Conservation (phyloP, 2,888 invertebrate species). For the Noctua janthe region DNA sequence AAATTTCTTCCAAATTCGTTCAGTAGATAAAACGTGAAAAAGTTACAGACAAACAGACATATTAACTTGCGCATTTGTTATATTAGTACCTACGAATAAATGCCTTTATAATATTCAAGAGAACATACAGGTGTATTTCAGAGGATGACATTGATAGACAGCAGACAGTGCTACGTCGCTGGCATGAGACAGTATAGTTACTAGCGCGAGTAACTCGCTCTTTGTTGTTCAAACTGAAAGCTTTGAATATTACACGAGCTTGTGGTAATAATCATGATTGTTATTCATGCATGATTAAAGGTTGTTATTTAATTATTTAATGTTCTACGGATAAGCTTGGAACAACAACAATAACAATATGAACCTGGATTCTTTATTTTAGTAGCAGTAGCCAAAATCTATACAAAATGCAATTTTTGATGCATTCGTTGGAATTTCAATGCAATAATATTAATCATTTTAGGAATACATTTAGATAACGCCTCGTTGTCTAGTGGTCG, state of each 20-base stretch:
- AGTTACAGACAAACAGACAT: background rate
- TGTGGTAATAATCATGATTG: background rate
- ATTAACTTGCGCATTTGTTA: background rate
- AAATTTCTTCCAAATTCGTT: background rate
- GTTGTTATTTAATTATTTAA: background rate
- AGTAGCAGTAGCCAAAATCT: background rate
- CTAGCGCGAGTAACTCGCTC: background rate
- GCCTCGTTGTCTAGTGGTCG: background rate
- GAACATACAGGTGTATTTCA: conserved; percentile 3
- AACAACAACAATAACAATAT: no score
- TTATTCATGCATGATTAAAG: background rate
- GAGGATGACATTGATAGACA: conserved; percentile 18
- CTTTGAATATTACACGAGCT: background rate
- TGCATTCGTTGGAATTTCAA: background rate
- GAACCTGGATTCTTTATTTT: background rate
- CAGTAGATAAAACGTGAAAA: background rate
- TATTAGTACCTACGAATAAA: background rate
- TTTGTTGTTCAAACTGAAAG: background rate
- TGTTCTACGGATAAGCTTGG: background rate
- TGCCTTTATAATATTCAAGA: conserved; percentile 4
- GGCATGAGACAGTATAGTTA: conserved; percentile 1
- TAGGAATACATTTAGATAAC: background rate
- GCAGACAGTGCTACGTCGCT: background rate
- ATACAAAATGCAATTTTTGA: background rate
- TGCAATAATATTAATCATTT: background rate